Evolutionary conservation across 2,888 invertebrate genomes (phyloP).

Genomic region (Drosophila picticornis): DNA sequence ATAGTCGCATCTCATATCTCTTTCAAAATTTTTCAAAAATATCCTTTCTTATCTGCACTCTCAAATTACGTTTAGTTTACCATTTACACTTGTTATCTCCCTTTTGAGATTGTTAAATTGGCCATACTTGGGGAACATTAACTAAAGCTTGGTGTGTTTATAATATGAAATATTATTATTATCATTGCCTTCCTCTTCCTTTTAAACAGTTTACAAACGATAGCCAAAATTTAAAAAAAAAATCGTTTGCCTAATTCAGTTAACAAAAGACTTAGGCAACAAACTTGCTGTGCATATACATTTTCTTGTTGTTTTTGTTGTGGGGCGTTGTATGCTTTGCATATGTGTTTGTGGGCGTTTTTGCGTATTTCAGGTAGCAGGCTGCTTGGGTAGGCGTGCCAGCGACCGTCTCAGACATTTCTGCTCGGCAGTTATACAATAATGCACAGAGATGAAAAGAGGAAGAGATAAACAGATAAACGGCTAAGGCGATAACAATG

Average conservation of each 20-base stretch:
- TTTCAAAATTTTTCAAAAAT: not conserved
- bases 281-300: constrained; percentile 36
- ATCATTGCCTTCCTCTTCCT: not conserved
- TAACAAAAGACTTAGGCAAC: constrained; percentile 36
- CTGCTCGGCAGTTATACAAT: constrained; percentile 58
- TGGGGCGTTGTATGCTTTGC: constrained; percentile 32
- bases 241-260: not conserved
- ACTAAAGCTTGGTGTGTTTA: not conserved
- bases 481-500: constrained; percentile 41
- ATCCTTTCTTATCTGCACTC: not conserved
- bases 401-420: constrained; percentile 21
- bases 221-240: not conserved
- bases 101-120: not conserved
- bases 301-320: not conserved
- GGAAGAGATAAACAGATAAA: constrained; percentile 35
- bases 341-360: constrained; percentile 32
- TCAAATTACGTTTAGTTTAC: not conserved
- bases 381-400: constrained; percentile 50
- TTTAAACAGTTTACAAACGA: not conserved
- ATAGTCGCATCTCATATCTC: not conserved
- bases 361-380: constrained; percentile 50
- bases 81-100: not conserved
- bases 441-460: constrained; percentile 29
- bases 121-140: not conserved
- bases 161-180: not conserved